Conservation (phyloP, 2,888 invertebrate genomes). For the Dolomedes plantarius region DNA sequence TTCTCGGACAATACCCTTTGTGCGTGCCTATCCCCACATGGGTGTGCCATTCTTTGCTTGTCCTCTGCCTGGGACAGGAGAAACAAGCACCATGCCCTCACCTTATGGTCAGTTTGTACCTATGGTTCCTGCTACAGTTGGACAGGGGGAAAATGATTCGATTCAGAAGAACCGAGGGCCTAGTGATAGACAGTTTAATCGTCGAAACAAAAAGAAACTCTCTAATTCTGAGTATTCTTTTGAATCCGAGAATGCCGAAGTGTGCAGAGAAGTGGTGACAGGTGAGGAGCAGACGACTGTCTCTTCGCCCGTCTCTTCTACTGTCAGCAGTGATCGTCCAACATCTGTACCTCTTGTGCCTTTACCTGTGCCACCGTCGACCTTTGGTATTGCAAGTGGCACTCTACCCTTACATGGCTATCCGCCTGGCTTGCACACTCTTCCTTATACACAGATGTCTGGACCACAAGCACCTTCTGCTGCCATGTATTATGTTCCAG, state of each 20-base stretch:
- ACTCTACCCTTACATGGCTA: conserved; percentile 61
- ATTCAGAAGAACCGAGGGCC: conserved; percentile 34
- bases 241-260: conserved; percentile 15
- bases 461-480: conserved; percentile 58
- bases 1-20: conserved; percentile 57
- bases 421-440: conserved; percentile 63
- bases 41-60: conserved; percentile 59
- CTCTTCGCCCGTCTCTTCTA: conserved; percentile 25
- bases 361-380: conserved; percentile 61
- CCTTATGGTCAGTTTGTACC: conserved; percentile 63
- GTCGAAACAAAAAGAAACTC: conserved; percentile 38
- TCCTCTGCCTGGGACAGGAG: conserved; percentile 26
- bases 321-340: conserved; percentile 37
- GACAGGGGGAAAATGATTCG: conserved; percentile 37
- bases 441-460: conserved; percentile 61
- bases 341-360: conserved; percentile 69
- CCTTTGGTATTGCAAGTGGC: conserved; percentile 52
- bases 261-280: conserved; percentile 19
- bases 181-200: conserved; percentile 34
- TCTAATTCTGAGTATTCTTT: conserved; percentile 23
- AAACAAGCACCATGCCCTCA: conserved; percentile 31
- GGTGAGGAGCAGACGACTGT: conserved; percentile 27
- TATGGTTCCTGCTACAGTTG: conserved; percentile 32
- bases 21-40: conserved; percentile 65
- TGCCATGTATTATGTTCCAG: conserved; percentile 69